Percentiles rank a stretch among this genome's conserved stretches.
Conservation (phyloP, 2,113 vertebrate species). For the Psammodynastes pulverulentus region DNA sequence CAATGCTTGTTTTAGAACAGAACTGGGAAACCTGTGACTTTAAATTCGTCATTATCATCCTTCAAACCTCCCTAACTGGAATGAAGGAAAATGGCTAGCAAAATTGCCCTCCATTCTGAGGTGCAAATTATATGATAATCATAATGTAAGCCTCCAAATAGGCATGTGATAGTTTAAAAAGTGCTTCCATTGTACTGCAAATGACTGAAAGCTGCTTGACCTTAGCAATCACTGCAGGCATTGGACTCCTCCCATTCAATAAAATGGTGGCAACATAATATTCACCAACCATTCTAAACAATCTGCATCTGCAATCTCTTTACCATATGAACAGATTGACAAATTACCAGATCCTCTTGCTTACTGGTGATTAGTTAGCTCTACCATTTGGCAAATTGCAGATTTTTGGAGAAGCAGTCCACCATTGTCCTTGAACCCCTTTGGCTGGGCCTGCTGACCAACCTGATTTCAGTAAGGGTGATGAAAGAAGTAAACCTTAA, state of each 20-base stretch:
- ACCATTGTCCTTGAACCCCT: not conserved
- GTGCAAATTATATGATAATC: not conserved
- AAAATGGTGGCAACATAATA: not conserved
- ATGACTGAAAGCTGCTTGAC: not conserved
- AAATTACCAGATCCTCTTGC: not conserved
- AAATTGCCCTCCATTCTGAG: not conserved
- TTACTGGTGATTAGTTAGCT: not conserved
- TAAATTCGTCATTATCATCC: not conserved
- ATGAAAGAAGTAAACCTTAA: not conserved
- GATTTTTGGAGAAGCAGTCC: not conserved
- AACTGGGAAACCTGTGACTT: not conserved
- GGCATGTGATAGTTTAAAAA: not conserved
- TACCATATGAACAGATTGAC: not conserved
- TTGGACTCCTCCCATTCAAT: not conserved
- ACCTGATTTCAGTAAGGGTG: not conserved
- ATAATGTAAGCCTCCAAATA: not conserved
- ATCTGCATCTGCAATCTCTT: not conserved
- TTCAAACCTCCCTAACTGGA: not conserved
- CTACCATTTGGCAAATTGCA: not conserved
- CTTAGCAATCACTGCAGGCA: not conserved
- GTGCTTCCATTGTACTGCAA: not conserved
- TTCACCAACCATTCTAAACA: not conserved
- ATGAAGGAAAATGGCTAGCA: not conserved
- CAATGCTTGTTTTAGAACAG: not conserved
- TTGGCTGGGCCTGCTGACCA: not conserved